phyloP scores from a whole-genome alignment of 2,888 invertebrate genomes.

The Acleris cristana region DNA sequence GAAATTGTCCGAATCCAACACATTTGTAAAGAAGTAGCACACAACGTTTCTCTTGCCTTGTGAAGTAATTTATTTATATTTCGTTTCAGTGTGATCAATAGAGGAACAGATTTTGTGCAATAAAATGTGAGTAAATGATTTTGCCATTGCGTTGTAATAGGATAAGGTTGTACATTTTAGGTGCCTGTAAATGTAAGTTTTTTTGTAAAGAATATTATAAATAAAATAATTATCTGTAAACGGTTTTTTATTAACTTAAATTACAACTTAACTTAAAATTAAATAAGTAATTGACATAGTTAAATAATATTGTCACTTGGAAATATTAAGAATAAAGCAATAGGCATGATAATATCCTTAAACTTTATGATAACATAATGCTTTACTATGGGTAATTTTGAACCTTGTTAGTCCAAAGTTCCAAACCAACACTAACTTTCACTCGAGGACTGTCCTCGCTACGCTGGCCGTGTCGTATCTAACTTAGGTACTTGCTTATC shows the following conservation, averaged over 20 bases:
- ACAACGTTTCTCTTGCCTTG: conserved; percentile 65
- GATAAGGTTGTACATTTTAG: conserved; percentile 81
- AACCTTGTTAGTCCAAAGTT: too few relatives aligned
- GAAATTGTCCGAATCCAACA: background rate
- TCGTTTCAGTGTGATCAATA: conserved; percentile 65
- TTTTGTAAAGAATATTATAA: conserved; percentile 64
- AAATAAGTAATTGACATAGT: conserved; percentile 28
- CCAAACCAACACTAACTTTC: too few relatives aligned
- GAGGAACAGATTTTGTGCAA: conserved; percentile 50
- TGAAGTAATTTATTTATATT: conserved; percentile 72
- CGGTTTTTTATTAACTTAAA: conserved; percentile 29
- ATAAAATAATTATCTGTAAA: conserved; percentile 62
- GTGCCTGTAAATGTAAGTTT: conserved; percentile 78
- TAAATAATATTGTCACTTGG: conserved; percentile 20
- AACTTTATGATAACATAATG: too few relatives aligned
- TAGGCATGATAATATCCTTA: too few relatives aligned
- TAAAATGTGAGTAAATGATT: conserved; percentile 68
- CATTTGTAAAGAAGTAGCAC: conserved; percentile 30
- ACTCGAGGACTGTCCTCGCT: too few relatives aligned
- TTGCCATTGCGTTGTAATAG: conserved; percentile 83
- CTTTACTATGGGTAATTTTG: too few relatives aligned
- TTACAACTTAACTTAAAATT: conserved; percentile 9
- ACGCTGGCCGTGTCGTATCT: too few relatives aligned
- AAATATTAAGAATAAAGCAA: conserved; percentile 1
- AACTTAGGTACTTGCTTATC: too few relatives aligned